Conservation (phyloP, 1,140 invertebrate species). For the Cardiocondyla obscurior region DNA sequence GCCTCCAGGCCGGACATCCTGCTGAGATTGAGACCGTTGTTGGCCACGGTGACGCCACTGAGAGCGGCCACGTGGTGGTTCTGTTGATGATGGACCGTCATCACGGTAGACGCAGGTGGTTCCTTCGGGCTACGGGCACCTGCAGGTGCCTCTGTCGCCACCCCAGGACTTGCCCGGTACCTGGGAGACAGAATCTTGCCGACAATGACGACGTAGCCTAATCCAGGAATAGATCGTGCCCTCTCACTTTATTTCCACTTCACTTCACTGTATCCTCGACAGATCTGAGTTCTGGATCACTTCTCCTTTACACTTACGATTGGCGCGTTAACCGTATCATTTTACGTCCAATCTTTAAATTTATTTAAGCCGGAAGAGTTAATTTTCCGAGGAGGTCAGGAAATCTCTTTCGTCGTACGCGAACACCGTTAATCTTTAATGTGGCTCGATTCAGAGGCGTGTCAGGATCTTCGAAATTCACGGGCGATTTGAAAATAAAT, state of each 20-base stretch:
- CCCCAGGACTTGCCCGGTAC: conserved; percentile 80
- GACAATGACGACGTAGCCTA: conserved; percentile 61
- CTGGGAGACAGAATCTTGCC: conserved; percentile 83
- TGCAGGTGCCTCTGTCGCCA: conserved; percentile 79
- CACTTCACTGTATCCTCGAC: conserved; percentile 43
- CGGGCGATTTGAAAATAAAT: background rate
- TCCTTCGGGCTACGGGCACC: conserved; percentile 77
- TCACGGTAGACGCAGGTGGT: conserved; percentile 76
- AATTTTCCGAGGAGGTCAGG: background rate
- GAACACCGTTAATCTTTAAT: background rate
- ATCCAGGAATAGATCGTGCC: conserved; percentile 34
- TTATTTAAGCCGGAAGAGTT: background rate
- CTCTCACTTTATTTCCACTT: conserved; percentile 34
- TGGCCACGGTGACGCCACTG: conserved; percentile 79
- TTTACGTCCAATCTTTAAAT: background rate
- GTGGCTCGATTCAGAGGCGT: background rate
- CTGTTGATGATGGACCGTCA: conserved; percentile 84
- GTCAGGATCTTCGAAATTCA: background rate
- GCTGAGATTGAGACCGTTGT: conserved; percentile 79
- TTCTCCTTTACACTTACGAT: background rate
- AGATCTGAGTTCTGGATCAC: background rate
- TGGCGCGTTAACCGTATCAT: background rate
- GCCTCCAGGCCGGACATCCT: conserved; percentile 80
- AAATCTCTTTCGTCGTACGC: background rate
- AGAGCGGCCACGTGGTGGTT: conserved; percentile 82